A percentile compares a stretch with the other conserved stretches of the same genome.
These are phyloP conservation scores for Kuschelorhynchus macadamiae DNA, from an alignment of 2,888 invertebrate genomes.

Conservation along the genomic window DNA sequence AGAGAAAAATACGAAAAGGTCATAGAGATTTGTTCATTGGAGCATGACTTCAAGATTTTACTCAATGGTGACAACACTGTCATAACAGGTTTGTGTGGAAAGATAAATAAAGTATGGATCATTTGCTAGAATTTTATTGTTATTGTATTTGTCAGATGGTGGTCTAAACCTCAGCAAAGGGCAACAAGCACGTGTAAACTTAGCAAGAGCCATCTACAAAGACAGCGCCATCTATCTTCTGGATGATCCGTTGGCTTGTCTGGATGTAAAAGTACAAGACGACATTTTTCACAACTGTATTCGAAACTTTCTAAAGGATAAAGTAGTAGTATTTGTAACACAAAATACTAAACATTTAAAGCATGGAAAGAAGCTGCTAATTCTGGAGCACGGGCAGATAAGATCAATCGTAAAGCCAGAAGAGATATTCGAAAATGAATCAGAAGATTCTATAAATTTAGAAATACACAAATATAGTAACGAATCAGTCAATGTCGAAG, in stretches of 20 bases:
- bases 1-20: constrained; percentile 59
- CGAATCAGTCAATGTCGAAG: no score
- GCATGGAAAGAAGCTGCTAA: constrained; percentile 61
- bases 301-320: constrained; percentile 73
- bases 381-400: constrained; percentile 68
- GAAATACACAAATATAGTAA: no score
- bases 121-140: no score
- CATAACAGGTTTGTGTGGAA: constrained; percentile 71
- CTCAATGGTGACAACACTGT: constrained; percentile 84
- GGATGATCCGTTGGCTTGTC: constrained; percentile 90
- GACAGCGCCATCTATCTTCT: constrained; percentile 86
- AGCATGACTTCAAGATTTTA: constrained; percentile 78
- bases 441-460: not conserved
- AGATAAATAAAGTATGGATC: not conserved
- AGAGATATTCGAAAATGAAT: constrained; percentile 11
- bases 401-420: constrained; percentile 62
- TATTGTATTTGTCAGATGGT: constrained; percentile 68
- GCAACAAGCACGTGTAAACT: constrained; percentile 87
- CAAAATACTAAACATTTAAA: constrained; percentile 76
- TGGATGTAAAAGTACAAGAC: constrained; percentile 86
- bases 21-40: constrained; percentile 77
- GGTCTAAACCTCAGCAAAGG: constrained; percentile 82
- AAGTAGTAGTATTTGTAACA: constrained; percentile 82
- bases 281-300: constrained; percentile 87
- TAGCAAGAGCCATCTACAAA: constrained; percentile 87